A percentile compares a stretch with the other conserved stretches of the same genome.
Evolutionary conservation across 2,113 vertebrate genomes (phyloP).

Genomic region (Serilophus lunatus): DNA sequence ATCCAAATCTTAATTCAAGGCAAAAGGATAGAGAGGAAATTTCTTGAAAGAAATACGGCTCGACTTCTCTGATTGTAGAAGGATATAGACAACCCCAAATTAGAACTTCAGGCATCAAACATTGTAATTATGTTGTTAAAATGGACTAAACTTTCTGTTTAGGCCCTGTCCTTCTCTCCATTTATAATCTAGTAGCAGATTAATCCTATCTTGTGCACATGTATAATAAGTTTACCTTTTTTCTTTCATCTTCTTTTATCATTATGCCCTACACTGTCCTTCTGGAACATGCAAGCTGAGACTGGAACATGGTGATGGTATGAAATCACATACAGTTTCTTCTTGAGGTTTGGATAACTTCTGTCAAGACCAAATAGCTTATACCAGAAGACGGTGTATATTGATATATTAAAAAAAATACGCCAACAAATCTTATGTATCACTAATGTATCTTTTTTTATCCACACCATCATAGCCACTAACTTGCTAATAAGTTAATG

Average conservation of each 20-base stretch:
- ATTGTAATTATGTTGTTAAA: background rate
- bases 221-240: background rate
- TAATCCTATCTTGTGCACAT: background rate
- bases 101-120: background rate
- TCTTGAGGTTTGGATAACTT: background rate
- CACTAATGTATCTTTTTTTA: background rate
- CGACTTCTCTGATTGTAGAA: background rate
- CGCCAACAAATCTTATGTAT: background rate
- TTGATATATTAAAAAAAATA: fast-evolving
- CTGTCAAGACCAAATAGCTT: background rate
- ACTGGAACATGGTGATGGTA: background rate
- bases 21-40: background rate
- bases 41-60: background rate
- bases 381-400: background rate
- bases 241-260: background rate
- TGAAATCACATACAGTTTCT: background rate
- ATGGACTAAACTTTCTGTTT: background rate
- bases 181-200: background rate
- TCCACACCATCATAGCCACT: background rate
- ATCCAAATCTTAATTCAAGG: background rate
- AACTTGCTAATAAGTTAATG: background rate
- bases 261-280: background rate
- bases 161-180: background rate
- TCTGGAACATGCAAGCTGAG: background rate
- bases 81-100: background rate